Evolutionary conservation across 2,113 vertebrate genomes (phyloP), one percentile per base, ranked within the genome.

Genomic region (Vimba vimba): DNA sequence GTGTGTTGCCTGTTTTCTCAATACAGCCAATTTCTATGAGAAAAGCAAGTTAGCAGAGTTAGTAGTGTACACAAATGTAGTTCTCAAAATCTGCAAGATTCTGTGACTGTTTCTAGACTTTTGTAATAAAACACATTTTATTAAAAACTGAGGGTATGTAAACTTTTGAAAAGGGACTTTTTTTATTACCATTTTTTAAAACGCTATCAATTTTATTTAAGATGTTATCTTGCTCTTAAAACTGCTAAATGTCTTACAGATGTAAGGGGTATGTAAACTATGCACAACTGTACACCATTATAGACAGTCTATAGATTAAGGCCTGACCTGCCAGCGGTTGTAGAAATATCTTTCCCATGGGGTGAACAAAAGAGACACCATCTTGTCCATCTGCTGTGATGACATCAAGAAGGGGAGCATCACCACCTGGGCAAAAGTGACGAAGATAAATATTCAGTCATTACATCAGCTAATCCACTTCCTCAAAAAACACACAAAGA

Each of bases 311-410:
- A 43, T n/a, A 36, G 25, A 8, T 71, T 59, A 1, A 39, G 87
- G 84, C 10, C 86, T 89, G 91, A 97, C 97, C 97, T 94, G 97
- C 96, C 79, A 99, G 91, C 66, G 97, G 97, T 86, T 96, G 96
- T 64, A 98, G 92, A 91, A 96, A 99, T 87, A 97, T 95, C 87
- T 99, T 97, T 84, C 96, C 96, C 88, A 93, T 92, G 2, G 96
- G 96, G 81, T 97, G 95, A 84, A 97, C 92, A 89, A 97, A 98
- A 2, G 97, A 99, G 86, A 97, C 92, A 4, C 96, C 97, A 89
- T 96, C 95, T 86, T 96, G 95, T 33, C 96, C 97, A 81, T 96
- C 94, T 55, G 95, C 94, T 86, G 95, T 96, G 89, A 97, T 93
- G 83, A 95, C 94, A 90, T 98, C 96, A 6, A 27, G 91, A 66